These are phyloP conservation scores for Cirrhinus molitorella DNA, from an alignment of 2,797 vertebrate species.

Conservation along the genomic window DNA sequence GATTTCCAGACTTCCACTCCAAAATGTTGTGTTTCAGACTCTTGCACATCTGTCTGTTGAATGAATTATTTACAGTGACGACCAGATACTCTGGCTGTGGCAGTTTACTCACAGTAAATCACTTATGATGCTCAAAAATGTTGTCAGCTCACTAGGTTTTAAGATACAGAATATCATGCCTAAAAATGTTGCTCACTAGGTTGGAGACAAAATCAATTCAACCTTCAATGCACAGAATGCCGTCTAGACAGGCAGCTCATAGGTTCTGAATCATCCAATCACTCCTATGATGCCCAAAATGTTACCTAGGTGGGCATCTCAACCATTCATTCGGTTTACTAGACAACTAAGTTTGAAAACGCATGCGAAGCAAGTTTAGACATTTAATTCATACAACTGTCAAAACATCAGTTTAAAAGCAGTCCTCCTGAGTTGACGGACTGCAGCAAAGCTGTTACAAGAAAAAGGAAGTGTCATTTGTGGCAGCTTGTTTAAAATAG, in stretches of 20 bases:
- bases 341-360: slow-evolving; percentile 13
- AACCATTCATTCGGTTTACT: neutral
- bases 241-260: neutral
- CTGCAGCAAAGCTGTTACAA: neutral
- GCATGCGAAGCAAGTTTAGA: neutral
- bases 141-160: neutral
- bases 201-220: neutral
- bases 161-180: neutral
- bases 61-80: neutral
- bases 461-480: slow-evolving; percentile 25
- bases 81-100: neutral
- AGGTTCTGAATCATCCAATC: neutral
- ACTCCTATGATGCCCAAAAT: neutral
- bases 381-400: neutral
- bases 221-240: neutral
- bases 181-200: neutral
- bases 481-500: neutral
- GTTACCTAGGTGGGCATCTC: neutral
- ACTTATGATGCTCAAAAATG: neutral
- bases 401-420: neutral
- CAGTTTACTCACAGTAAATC: neutral
- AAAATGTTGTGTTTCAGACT: slow-evolving; percentile 15
- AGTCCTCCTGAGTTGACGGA: neutral
- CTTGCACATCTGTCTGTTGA: neutral
- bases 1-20: neutral